phyloP scores from a whole-genome alignment of 35 echinoderm and acorn worm genomes.

The Chiridota heheva region DNA sequence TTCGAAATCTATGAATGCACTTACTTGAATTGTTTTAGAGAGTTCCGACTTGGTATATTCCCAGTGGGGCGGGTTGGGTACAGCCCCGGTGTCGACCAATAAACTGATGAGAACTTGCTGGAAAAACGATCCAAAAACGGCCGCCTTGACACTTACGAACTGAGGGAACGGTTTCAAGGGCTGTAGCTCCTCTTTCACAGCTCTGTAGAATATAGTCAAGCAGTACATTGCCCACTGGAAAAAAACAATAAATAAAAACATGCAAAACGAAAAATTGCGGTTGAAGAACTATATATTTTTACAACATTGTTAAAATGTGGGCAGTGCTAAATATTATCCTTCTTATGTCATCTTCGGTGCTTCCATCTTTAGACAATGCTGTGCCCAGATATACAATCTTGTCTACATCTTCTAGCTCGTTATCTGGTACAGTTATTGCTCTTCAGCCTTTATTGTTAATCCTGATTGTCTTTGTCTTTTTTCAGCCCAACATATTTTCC shows the following conservation, averaged over 20 bases:
- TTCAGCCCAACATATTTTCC: no score
- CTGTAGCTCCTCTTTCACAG: slow-evolving; percentile 56
- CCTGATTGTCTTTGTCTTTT: no score
- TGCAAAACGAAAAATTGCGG: neutral
- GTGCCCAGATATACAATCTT: no score
- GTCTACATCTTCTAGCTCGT: no score
- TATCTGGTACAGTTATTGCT: no score
- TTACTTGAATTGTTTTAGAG: slow-evolving; percentile 5
- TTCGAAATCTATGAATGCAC: no score
- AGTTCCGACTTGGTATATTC: neutral
- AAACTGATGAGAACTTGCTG: slow-evolving; percentile 61
- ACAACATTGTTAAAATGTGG: no score
- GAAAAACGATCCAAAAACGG: slow-evolving; percentile 73
- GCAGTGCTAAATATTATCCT: no score
- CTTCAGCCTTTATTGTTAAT: no score
- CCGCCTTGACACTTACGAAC: slow-evolving; percentile 54
- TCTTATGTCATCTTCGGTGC: no score
- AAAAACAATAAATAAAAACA: neutral
- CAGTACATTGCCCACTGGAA: slow-evolving; percentile 85
- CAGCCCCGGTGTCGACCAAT: slow-evolving; percentile 20
- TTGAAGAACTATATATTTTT: neutral
- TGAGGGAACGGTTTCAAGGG: slow-evolving; percentile 50
- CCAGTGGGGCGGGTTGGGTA: neutral
- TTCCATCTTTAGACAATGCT: no score
- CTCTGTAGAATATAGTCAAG: slow-evolving; percentile 71